A percentile compares a stretch with the other conserved stretches of the same genome.
phyloP scores from a whole-genome alignment of 23 tunicate species.

The Trididemnum clinides region DNA sequence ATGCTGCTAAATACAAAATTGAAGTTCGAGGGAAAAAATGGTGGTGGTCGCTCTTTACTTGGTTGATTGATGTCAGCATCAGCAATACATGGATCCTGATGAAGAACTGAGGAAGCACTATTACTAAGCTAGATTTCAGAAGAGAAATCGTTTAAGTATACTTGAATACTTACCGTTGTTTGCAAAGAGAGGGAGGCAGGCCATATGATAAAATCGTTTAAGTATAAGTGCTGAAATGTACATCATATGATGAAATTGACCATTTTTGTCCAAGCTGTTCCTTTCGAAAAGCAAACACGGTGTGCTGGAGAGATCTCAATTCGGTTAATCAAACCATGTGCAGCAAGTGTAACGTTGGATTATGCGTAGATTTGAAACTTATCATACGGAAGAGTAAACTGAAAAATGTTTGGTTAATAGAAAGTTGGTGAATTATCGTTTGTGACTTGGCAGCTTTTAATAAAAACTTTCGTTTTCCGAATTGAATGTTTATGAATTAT shows the following conservation, averaged over 20 bases:
- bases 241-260: not conserved
- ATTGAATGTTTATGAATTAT: no score
- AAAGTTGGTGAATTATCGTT: no score
- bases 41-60: conserved; percentile 5
- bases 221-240: not conserved
- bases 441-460: no score
- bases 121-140: not conserved
- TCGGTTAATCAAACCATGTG: not conserved
- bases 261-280: not conserved
- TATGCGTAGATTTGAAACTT: no score
- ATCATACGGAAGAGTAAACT: no score
- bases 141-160: not conserved
- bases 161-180: not conserved
- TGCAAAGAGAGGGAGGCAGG: not conserved
- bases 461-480: no score
- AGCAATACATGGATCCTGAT: not conserved
- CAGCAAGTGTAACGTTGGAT: conserved; percentile 18
- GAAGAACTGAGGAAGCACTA: not conserved
- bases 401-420: no score
- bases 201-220: not conserved
- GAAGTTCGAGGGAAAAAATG: not conserved
- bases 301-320: conserved; percentile 9
- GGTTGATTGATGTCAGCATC: conserved; percentile 20
- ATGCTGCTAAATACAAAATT: not conserved
- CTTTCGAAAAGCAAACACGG: not conserved